phyloP scores from a whole-genome alignment of 2,797 vertebrate genomes.

The Spinus olivaceus region DNA sequence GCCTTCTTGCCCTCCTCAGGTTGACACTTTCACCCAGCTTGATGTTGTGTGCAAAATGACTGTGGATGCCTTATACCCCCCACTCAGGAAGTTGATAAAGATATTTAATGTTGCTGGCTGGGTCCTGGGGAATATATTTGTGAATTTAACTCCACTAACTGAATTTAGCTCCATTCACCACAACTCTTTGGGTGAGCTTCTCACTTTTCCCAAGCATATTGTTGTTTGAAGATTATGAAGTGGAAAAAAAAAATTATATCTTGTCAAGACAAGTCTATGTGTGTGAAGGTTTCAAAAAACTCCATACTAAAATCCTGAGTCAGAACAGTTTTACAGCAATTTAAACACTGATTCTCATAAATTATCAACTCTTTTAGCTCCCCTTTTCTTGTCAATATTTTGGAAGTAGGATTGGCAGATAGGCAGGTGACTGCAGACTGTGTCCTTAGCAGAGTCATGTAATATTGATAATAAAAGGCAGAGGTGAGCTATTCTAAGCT shows the following conservation, averaged over 20 bases:
- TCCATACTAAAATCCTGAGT: neutral
- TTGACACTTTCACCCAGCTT: accelerated
- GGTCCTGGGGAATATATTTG: neutral
- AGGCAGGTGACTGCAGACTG: neutral
- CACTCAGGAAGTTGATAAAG: neutral
- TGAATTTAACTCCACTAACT: neutral
- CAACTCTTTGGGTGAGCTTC: neutral
- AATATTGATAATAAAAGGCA: neutral
- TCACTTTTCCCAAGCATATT: neutral
- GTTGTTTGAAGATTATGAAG: neutral
- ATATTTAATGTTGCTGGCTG: neutral
- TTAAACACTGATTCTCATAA: neutral
- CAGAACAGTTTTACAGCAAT: neutral
- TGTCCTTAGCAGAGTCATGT: neutral
- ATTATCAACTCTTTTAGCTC: neutral
- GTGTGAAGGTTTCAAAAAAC: neutral
- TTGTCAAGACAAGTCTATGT: neutral
- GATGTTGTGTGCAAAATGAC: neutral
- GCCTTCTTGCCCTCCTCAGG: neutral
- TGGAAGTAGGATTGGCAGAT: neutral
- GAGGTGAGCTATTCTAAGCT: neutral
- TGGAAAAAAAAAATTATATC: neutral
- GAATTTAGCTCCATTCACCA: neutral
- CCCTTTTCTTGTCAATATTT: neutral
- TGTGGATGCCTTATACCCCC: accelerated